These are phyloP conservation scores for Ceratina australensis DNA, from an alignment of 1,140 invertebrate genomes.

Conservation along the genomic window DNA sequence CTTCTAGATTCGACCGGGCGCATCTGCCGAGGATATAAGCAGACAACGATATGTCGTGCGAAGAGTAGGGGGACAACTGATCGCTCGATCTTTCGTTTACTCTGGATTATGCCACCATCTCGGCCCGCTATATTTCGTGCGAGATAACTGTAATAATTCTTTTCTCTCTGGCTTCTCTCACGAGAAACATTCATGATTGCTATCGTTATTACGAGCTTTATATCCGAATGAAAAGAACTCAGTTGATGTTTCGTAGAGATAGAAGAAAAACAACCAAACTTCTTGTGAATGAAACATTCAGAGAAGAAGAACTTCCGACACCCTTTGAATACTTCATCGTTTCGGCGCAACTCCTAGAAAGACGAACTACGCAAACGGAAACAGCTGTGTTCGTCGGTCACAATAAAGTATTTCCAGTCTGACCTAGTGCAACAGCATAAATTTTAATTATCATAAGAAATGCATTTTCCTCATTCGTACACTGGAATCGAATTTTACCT, in stretches of 20 bases:
- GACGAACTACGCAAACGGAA: too few relatives aligned
- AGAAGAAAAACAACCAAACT: neutral
- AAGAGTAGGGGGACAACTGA: neutral
- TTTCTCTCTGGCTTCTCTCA: too few relatives aligned
- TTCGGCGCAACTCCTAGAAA: neutral
- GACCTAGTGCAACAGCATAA: conserved; percentile 34
- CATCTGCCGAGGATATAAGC: conserved; percentile 62
- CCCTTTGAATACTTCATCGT: conserved; percentile 16
- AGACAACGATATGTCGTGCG: conserved; percentile 44
- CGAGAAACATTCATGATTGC: too few relatives aligned
- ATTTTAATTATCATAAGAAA: conserved; percentile 44
- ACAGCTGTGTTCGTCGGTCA: neutral
- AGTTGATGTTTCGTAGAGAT: too few relatives aligned
- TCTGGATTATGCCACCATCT: neutral
- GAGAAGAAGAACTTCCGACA: conserved; percentile 2
- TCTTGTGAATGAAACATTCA: conserved; percentile 8
- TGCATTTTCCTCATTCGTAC: conserved; percentile 4
- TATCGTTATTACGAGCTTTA: too few relatives aligned
- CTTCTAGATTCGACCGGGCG: conserved; percentile 38
- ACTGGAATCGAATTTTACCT: too few relatives aligned
- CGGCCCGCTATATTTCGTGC: neutral
- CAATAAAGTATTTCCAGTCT: conserved; percentile 30
- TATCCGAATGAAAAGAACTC: too few relatives aligned
- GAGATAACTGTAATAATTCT: too few relatives aligned
- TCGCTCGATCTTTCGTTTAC: neutral